A percentile compares a stretch with the other conserved stretches of the same genome.
Conservation (phyloP, 2,113 vertebrate genomes). For the Strix aluco region DNA sequence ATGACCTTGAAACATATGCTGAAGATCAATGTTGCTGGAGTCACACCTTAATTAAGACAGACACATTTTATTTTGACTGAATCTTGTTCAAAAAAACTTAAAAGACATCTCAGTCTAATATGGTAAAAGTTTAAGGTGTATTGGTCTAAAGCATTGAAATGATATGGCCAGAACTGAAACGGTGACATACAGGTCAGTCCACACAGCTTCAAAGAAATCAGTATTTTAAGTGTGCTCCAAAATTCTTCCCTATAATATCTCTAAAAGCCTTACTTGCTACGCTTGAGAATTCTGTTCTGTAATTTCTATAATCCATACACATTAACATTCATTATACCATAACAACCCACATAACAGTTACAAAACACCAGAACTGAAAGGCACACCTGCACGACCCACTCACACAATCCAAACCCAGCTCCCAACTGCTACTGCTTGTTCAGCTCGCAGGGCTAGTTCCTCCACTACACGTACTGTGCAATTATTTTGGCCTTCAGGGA, state of each 20-base stretch:
- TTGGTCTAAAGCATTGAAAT: background rate
- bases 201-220: background rate
- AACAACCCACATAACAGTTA: background rate
- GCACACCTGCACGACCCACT: conserved; percentile 1
- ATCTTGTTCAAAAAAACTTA: background rate
- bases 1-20: background rate
- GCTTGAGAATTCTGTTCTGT: background rate
- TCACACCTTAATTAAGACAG: background rate
- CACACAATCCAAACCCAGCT: background rate
- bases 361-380: background rate
- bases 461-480: background rate
- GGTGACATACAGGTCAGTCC: background rate
- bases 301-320: conserved; percentile 6
- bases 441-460: background rate
- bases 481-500: conserved; percentile 25
- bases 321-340: background rate
- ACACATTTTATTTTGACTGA: background rate
- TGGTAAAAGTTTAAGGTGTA: background rate
- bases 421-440: background rate
- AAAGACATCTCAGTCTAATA: background rate
- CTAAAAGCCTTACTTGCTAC: background rate
- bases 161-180: background rate
- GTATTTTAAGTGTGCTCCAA: background rate
- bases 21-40: background rate
- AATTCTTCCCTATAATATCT: background rate